A percentile compares a stretch with the other conserved stretches of the same genome.
phyloP scores from a whole-genome alignment of 2,113 vertebrate genomes.

The Oreochromis tanganicae region DNA sequence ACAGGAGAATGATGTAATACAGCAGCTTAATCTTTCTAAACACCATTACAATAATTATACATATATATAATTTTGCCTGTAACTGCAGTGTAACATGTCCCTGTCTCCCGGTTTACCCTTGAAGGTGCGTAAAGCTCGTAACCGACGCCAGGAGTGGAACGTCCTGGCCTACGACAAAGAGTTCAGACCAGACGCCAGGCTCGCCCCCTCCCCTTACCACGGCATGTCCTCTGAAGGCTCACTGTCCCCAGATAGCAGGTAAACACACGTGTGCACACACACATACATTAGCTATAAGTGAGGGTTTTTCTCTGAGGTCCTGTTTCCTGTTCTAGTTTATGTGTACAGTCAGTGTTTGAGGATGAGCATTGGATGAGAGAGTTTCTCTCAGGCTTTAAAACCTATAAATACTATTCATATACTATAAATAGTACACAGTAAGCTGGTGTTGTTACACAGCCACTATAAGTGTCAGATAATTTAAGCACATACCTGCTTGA shows the following conservation, averaged over 20 bases:
- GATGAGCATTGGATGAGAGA: neutral
- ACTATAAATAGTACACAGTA: neutral
- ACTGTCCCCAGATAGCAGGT: slow-evolving; percentile 90
- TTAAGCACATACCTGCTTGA: neutral
- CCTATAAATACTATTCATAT: neutral
- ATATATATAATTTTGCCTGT: neutral
- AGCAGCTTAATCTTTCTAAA: neutral
- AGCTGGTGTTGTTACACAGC: neutral
- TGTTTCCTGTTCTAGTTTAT: neutral
- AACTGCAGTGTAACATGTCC: neutral
- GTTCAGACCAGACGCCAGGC: slow-evolving; percentile 85
- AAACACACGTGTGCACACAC: neutral
- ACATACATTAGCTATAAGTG: neutral
- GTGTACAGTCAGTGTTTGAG: neutral
- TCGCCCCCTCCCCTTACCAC: slow-evolving; percentile 89
- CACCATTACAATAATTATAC: neutral
- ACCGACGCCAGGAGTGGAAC: slow-evolving; percentile 91
- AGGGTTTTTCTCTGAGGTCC: neutral
- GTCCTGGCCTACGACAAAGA: slow-evolving; percentile 92
- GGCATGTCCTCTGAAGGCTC: slow-evolving; percentile 91
- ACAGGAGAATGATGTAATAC: neutral
- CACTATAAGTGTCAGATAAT: neutral
- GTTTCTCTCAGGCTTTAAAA: neutral
- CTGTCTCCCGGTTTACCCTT: neutral
- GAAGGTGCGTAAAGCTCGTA: slow-evolving; percentile 83